Evolutionary conservation across 2,888 invertebrate species (phyloP).

Genomic region (Cepaea hortensis): DNA sequence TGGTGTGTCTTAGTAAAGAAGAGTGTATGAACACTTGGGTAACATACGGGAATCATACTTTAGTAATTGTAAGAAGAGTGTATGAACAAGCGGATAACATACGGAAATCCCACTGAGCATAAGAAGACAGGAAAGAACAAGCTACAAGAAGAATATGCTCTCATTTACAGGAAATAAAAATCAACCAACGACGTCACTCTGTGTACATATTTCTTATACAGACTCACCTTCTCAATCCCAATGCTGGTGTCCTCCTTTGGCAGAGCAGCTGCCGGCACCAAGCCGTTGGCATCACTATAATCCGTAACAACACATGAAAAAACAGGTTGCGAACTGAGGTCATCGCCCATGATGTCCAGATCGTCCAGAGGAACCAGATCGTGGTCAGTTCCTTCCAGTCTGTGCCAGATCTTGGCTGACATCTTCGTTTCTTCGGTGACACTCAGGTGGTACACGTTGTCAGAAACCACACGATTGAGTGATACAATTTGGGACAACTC

Average conservation of each 20-base stretch:
- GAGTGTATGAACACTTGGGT: no score
- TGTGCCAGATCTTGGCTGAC: background rate
- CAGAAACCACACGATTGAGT: background rate
- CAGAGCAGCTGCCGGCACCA: background rate
- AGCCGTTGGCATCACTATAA: background rate
- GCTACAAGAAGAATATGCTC: background rate
- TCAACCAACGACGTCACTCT: background rate
- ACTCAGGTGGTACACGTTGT: background rate
- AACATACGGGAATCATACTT: no score
- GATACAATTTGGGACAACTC: no score
- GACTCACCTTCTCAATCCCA: background rate
- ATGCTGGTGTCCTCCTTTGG: background rate
- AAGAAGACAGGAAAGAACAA: no score
- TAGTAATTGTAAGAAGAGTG: no score
- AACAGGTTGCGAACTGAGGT: background rate
- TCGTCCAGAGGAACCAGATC: background rate
- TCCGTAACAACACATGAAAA: conserved; percentile 20
- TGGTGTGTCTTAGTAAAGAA: no score
- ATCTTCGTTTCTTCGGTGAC: background rate
- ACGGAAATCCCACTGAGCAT: no score
- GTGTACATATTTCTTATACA: background rate
- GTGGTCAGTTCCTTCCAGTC: background rate
- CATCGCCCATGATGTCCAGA: background rate
- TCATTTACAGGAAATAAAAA: background rate
- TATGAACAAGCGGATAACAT: no score